phyloP scores from a whole-genome alignment of 2,113 vertebrate genomes.

The Dinomys branickii region DNA sequence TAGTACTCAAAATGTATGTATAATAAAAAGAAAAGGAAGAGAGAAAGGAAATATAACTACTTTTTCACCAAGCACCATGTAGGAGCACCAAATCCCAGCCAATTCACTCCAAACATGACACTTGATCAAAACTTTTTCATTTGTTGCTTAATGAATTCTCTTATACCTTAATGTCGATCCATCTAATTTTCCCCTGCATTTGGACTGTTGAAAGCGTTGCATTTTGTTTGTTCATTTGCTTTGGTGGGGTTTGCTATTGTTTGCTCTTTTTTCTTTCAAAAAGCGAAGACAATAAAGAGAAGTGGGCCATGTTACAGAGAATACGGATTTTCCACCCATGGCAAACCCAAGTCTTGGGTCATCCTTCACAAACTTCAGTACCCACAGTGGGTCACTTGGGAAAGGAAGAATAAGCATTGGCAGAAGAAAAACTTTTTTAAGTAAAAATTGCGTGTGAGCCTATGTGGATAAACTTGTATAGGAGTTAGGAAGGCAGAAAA shows the following conservation, averaged over 20 bases:
- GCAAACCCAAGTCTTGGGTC: not conserved
- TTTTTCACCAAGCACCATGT: not conserved
- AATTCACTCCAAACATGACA: not conserved
- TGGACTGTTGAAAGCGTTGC: not conserved
- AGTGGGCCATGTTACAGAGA: not conserved
- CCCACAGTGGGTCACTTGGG: not conserved
- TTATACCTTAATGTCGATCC: not conserved
- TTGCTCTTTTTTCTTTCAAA: conserved; percentile 6
- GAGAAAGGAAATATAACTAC: not conserved
- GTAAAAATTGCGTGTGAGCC: not conserved
- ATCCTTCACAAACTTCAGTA: not conserved
- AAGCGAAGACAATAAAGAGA: not conserved
- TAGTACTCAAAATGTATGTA: not conserved
- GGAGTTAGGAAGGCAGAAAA: not conserved
- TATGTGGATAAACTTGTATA: not conserved
- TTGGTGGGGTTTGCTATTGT: not conserved
- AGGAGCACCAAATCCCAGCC: not conserved
- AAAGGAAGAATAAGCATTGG: not conserved
- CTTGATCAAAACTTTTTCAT: not conserved
- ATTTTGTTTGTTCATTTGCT: not conserved
- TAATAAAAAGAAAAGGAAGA: not conserved
- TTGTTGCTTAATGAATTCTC: not conserved
- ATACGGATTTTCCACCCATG: not conserved
- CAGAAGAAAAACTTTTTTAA: not conserved
- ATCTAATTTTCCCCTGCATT: not conserved